Base-by-base conservation (phyloP, 2,888 invertebrate genomes). In the Schizaphis graminum region DNA sequence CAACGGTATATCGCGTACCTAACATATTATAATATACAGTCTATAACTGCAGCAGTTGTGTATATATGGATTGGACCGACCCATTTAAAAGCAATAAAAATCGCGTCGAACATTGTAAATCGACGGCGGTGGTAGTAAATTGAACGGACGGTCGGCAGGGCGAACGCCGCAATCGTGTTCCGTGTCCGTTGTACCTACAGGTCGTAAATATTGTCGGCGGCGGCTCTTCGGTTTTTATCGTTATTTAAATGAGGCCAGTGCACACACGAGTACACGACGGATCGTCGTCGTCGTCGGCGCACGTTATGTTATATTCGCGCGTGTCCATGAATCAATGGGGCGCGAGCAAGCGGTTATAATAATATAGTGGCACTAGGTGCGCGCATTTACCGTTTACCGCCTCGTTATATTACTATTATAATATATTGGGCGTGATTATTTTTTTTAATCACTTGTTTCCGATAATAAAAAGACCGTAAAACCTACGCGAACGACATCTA, bases 71-170 rank as follows among this genome's bases (percentile, higher is more conserved):
- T 88, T 10, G 56, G 10, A 35, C 47, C 67, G 67, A 91, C 90
- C 90, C 90, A 47, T 91, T 91, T 77, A 91, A 91, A 91, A 91
- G 67, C 90, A 67, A 77, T 91, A 91, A 91, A 91, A 67, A 91
- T 77, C 90, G 26, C 67, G 90, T 91, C 90, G 35, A 67, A 91
- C 90, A 26, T 67, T 77, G 90, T 91, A 67, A 67, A 67, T 67
- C 67, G 67, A 35, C 90, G 47, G 61, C 41, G 67, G 67, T 47
- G n/a, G 61, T 47, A n/a, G 90, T 57, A 89, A 57, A 57, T 57
- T n/a, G 90, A 89, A 89, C 89, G 89, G 89, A 89, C 89, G 89
- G 67, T 67, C 67, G 67, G 67, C n/a, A n/a, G n/a, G 44, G 28
- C 47, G 26, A 89, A 61, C 44, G 44, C 89, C 56, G n/a, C 89